Evolutionary conservation across 2,888 invertebrate species (phyloP).

Genomic region (Trichacis sp.): DNA sequence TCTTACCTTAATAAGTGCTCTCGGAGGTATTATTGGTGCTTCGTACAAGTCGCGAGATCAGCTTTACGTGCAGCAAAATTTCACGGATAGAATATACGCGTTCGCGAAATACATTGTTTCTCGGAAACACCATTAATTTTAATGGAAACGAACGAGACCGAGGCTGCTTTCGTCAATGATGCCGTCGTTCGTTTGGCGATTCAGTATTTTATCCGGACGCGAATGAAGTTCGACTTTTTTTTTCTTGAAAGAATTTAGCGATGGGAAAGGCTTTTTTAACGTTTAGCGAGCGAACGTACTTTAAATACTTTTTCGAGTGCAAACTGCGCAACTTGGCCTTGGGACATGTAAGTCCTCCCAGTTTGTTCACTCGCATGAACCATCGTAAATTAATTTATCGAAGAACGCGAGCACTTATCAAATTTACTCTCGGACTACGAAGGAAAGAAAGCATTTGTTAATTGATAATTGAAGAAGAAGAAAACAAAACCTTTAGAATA

Average conservation of each 20-base stretch:
- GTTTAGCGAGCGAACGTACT: background rate
- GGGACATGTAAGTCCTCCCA: background rate
- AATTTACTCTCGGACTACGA: too few species aligned
- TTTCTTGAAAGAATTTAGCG: background rate
- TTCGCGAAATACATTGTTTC: slow-evolving; percentile 27
- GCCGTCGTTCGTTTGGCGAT: background rate
- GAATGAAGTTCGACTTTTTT: background rate
- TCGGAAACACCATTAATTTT: slow-evolving; percentile 31
- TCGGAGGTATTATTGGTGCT: slow-evolving; percentile 46
- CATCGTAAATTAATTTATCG: slow-evolving; percentile 10
- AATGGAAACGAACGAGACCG: slow-evolving; percentile 10
- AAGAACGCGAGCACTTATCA: too few species aligned
- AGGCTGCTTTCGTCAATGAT: background rate
- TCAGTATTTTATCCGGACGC: background rate
- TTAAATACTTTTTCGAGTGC: background rate
- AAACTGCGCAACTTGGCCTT: background rate
- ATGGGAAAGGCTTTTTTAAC: background rate
- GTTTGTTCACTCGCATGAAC: slow-evolving; percentile 11
- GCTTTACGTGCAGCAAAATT: slow-evolving; percentile 38
- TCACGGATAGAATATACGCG: slow-evolving; percentile 23
- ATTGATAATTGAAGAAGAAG: too few species aligned
- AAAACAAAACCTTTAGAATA: too few species aligned
- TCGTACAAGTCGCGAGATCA: slow-evolving; percentile 39
- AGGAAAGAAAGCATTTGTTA: too few species aligned
- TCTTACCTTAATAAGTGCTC: slow-evolving; percentile 57